Evolutionary conservation across 2,888 invertebrate genomes (phyloP).

Genomic region (Drosophila rubida): DNA sequence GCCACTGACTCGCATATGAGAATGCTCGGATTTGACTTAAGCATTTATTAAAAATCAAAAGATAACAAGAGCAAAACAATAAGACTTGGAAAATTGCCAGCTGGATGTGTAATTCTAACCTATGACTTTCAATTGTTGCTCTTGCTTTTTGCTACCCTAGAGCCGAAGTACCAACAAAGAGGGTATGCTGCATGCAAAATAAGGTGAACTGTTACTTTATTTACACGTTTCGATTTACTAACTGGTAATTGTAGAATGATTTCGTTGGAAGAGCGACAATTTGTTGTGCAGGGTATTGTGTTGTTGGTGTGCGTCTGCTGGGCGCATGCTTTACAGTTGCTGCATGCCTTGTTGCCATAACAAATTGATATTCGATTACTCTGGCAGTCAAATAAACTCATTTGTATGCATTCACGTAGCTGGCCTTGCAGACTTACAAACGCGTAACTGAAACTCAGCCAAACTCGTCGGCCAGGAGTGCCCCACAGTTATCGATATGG

Average conservation of each 20-base stretch:
- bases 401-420: slow-evolving; percentile 24
- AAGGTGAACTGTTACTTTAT: no score
- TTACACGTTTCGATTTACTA: no score
- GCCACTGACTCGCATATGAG: slow-evolving; percentile 56
- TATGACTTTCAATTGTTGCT: slow-evolving; percentile 27
- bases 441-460: slow-evolving; percentile 3
- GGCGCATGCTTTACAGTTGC: background rate
- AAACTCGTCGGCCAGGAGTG: background rate
- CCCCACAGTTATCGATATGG: background rate
- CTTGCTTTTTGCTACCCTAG: slow-evolving; percentile 6
- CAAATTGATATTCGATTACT: slow-evolving; percentile 41
- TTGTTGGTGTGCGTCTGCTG: background rate
- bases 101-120: slow-evolving; percentile 30
- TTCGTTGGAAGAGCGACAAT: no score
- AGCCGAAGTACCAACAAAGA: no score
- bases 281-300: background rate
- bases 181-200: background rate
- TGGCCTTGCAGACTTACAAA: slow-evolving; percentile 13
- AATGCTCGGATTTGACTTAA: slow-evolving; percentile 59
- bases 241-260: no score
- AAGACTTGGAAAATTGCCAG: slow-evolving; percentile 24
- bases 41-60: slow-evolving; percentile 66
- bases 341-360: slow-evolving; percentile 7
- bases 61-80: slow-evolving; percentile 29
- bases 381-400: slow-evolving; percentile 11